phyloP scores from a whole-genome alignment of 2,888 invertebrate genomes.

The Cabera pusaria region DNA sequence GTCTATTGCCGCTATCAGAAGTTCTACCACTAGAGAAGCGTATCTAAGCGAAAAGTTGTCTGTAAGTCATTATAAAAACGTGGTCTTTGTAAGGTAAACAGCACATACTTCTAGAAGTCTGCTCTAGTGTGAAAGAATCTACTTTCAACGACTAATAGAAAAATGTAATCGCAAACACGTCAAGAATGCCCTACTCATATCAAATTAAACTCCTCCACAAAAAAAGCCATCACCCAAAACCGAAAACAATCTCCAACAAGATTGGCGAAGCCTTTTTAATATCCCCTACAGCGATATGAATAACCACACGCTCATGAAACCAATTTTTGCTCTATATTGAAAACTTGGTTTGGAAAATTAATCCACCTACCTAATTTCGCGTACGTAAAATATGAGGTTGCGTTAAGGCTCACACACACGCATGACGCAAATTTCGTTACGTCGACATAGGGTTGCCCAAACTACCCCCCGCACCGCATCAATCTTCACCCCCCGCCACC shows the following conservation, averaged over 20 bases:
- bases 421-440: constrained; percentile 77
- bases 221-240: too few relatives aligned
- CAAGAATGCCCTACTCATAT: too few relatives aligned
- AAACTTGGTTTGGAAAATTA: constrained; percentile 73
- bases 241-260: constrained; percentile 21
- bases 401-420: constrained; percentile 58
- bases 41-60: too few relatives aligned
- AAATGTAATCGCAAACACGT: too few relatives aligned
- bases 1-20: too few relatives aligned
- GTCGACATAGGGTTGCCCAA: constrained; percentile 79
- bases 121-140: too few relatives aligned
- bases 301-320: constrained; percentile 45
- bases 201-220: too few relatives aligned
- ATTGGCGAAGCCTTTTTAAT: constrained; percentile 66
- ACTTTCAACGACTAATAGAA: too few relatives aligned
- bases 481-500: constrained; percentile 82
- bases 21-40: too few relatives aligned
- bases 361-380: constrained; percentile 77
- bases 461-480: constrained; percentile 75
- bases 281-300: constrained; percentile 51
- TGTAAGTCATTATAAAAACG: too few relatives aligned
- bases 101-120: too few relatives aligned
- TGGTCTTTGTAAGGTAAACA: too few relatives aligned
- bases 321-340: constrained; percentile 74
- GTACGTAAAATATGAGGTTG: constrained; percentile 75